Percentiles rank a stretch among this genome's conserved stretches.
Conservation (phyloP, 1,140 invertebrate species). For the Rhagoletis pomonella region DNA sequence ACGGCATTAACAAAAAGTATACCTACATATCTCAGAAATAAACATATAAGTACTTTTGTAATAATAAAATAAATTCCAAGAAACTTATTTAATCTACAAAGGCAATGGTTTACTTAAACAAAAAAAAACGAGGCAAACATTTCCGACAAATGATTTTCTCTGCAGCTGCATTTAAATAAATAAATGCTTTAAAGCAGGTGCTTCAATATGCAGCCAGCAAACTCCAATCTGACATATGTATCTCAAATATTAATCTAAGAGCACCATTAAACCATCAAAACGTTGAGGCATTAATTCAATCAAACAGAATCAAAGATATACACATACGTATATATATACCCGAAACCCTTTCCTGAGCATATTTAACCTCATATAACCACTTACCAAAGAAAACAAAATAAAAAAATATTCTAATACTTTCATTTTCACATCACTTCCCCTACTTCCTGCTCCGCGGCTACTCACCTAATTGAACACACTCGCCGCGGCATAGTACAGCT, state of each 20-base stretch:
- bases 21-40: no score
- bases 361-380: background rate
- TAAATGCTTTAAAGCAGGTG: background rate
- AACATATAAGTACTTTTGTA: no score
- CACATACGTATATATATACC: background rate
- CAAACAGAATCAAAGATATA: background rate
- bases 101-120: no score
- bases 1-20: no score
- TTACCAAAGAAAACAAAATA: no score
- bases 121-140: no score
- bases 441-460: background rate
- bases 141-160: background rate
- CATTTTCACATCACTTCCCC: constrained; percentile 33
- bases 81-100: no score
- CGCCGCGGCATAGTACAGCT: background rate
- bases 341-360: background rate
- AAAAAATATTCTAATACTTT: background rate
- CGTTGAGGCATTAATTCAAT: constrained; percentile 32
- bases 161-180: background rate
- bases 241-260: constrained; percentile 8
- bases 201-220: background rate
- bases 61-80: no score
- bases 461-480: background rate
- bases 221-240: background rate
- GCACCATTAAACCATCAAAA: background rate